Base-by-base conservation (phyloP, 2,888 invertebrate species). In the Peribatodes rhomboidaria region DNA sequence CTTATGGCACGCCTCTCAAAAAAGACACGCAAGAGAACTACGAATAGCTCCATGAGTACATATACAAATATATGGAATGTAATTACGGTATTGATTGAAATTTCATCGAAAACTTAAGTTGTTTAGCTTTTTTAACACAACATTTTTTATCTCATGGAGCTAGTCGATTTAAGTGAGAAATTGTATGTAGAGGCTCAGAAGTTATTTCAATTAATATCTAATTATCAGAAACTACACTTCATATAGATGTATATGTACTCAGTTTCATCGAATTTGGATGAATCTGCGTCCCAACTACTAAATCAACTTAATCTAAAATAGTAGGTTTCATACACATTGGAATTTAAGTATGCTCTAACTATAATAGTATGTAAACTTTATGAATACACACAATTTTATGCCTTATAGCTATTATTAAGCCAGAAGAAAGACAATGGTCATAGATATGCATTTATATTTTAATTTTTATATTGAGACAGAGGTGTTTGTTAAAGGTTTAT, bases 1-100 rank as follows among this genome's bases (percentile, higher is more conserved):
- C 92, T 1, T 71, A 72, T 46, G 72, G 73, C 8, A 67, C 72
- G 9, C 71, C 73, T 0, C n/a, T 59, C 11, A 61, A 65, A 18
- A 53, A 63, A 16, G 35, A 27, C 11, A 31, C 46, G 0, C 27
- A 41, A 33, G 60, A 65, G 8, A 56, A 56, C 7, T 46, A 39
- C 22, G 60, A 60, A 22, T 64, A 64, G 64, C 64, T 64, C 13
- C 64, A 64, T 50, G 64, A 64, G 64, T 64, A 64, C 64, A 64
- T 64, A 64, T 55, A 64, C 64, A 64, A 59, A 42, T 54, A 59
- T 64, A 64, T 64, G 64, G 64, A 64, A 33, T 64, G 64, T 64
- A 59, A 47, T 2, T 10, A 50, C 7, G 64, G 27, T 37, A 13
- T 37, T 33, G 18, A 58, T 22, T 53, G 47, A 63, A 47, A 41